phyloP scores from a whole-genome alignment of 2,113 vertebrate genomes.

The Hoplias malabaricus region DNA sequence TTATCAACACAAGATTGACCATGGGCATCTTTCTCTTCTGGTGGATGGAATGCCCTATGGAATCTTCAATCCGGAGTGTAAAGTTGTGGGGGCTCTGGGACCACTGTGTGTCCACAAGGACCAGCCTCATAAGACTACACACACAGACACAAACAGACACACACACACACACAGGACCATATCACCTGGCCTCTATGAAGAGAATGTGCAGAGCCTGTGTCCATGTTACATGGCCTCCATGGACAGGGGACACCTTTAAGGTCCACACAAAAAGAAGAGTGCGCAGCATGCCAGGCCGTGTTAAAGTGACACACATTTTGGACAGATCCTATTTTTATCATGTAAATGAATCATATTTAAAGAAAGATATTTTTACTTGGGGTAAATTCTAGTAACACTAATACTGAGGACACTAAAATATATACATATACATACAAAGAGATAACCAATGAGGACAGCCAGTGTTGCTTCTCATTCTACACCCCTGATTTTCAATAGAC shows the following conservation, averaged over 20 bases:
- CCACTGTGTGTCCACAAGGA: slow-evolving; percentile 23
- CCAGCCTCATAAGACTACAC: slow-evolving; percentile 32
- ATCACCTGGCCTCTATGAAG: slow-evolving; percentile 38
- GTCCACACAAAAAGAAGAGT: slow-evolving; percentile 76
- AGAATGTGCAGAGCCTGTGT: slow-evolving; percentile 28
- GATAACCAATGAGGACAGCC: slow-evolving; percentile 79
- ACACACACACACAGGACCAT: slow-evolving; percentile 34
- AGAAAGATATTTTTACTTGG: slow-evolving; percentile 97
- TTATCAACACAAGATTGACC: slow-evolving; percentile 90
- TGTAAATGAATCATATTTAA: slow-evolving; percentile 90
- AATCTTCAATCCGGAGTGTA: slow-evolving; percentile 5
- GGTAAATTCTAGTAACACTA: slow-evolving; percentile 70
- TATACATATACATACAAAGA: slow-evolving; percentile 31
- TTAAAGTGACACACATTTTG: slow-evolving; percentile 86
- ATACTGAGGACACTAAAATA: slow-evolving; percentile 50
- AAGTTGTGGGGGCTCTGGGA: slow-evolving; percentile 5
- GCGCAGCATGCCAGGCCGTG: slow-evolving; percentile 83
- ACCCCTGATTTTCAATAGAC: slow-evolving; percentile 83
- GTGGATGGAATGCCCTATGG: slow-evolving; percentile 10
- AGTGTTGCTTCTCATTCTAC: slow-evolving; percentile 82
- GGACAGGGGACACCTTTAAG: slow-evolving; percentile 39
- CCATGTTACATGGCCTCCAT: slow-evolving; percentile 27
- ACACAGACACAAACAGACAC: slow-evolving; percentile 25
- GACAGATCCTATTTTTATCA: slow-evolving; percentile 97
- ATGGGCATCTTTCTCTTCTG: slow-evolving; percentile 58